Percentiles rank a stretch among this genome's conserved stretches.
Evolutionary conservation across 2,888 invertebrate species (phyloP).

Genomic region (Megastigmus dorsalis): DNA sequence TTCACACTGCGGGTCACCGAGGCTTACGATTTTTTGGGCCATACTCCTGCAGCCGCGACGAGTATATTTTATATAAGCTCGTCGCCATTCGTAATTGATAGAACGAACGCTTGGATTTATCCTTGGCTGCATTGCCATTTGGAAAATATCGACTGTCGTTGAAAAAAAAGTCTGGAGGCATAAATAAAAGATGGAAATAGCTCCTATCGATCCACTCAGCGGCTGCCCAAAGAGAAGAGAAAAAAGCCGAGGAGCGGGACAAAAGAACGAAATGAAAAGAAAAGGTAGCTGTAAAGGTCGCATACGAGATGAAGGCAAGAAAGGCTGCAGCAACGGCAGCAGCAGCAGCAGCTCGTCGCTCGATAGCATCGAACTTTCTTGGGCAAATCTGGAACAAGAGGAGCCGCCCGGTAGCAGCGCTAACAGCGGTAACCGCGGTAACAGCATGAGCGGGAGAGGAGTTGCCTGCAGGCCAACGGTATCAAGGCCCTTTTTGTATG

Average conservation of each 20-base stretch:
- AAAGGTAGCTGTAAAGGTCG: conserved; percentile 42
- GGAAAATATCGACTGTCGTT: too few species aligned
- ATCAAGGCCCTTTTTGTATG: conserved; percentile 41
- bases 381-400: conserved; percentile 28
- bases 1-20: too few species aligned
- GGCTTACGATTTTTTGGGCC: too few species aligned
- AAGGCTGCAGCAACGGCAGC: conserved; percentile 4
- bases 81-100: background rate
- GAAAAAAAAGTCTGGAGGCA: background rate
- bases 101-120: background rate
- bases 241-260: background rate
- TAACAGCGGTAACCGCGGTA: too few species aligned
- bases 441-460: conserved; percentile 6
- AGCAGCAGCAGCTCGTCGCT: too few species aligned
- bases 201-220: too few species aligned
- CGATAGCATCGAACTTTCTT: conserved; percentile 36
- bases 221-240: too few species aligned
- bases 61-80: background rate
- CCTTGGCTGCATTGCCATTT: too few species aligned
- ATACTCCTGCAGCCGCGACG: background rate
- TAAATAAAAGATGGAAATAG: background rate
- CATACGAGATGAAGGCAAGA: conserved; percentile 4
- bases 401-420: background rate
- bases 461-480: conserved; percentile 33
- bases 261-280: conserved; percentile 14